These are phyloP conservation scores for Cettia cetti DNA, from an alignment of 2,113 vertebrate species.

Conservation along the genomic window DNA sequence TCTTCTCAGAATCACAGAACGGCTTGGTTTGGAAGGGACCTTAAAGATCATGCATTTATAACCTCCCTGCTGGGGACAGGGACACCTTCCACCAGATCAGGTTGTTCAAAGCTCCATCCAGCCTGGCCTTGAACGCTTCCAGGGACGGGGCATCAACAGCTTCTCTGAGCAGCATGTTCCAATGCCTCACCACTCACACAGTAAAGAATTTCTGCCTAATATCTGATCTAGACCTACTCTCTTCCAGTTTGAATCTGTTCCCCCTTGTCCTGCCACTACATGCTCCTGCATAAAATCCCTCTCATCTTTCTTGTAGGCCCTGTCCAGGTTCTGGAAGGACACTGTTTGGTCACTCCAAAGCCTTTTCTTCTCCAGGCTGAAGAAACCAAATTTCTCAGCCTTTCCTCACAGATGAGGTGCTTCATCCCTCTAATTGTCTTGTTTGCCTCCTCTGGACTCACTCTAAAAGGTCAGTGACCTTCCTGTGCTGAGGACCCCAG, in stretches of 20 bases:
- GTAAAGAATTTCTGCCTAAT: not conserved
- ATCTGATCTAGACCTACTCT: not conserved
- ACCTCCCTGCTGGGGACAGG: not conserved
- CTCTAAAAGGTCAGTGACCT: not conserved
- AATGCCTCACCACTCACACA: not conserved
- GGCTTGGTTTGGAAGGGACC: not conserved
- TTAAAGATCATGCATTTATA: not conserved
- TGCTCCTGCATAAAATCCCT: not conserved
- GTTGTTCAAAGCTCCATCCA: not conserved
- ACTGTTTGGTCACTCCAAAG: not conserved
- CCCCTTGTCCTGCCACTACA: not conserved
- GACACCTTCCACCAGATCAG: not conserved
- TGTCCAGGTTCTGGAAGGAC: not conserved
- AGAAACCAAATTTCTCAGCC: not conserved
- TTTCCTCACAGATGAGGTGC: not conserved
- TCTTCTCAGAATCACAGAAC: not conserved
- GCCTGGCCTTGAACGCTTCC: not conserved
- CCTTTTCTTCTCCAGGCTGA: not conserved
- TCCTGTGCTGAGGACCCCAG: not conserved
- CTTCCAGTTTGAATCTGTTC: not conserved
- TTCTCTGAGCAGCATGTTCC: not conserved
- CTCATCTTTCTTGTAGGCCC: not conserved
- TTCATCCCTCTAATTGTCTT: not conserved
- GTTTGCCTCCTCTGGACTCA: fast-evolving
- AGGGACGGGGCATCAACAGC: not conserved